These are phyloP conservation scores for Percina caprodes DNA, from an alignment of 2,113 vertebrate genomes.

Conservation along the genomic window DNA sequence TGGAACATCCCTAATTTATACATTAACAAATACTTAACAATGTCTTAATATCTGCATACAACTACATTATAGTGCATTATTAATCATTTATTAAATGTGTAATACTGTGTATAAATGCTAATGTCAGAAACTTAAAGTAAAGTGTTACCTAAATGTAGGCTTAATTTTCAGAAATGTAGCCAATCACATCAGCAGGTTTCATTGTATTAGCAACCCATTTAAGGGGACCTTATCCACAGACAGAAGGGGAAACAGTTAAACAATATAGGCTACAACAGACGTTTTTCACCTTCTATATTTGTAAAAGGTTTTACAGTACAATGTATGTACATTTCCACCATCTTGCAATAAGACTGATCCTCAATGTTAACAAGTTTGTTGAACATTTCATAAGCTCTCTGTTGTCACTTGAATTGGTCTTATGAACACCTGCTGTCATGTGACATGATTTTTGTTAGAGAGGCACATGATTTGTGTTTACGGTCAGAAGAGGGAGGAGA, in stretches of 20 bases:
- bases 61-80: not conserved
- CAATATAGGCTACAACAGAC: not conserved
- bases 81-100: not conserved
- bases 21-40: no score
- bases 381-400: not conserved
- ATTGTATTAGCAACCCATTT: not conserved
- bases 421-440: not conserved
- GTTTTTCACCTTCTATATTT: not conserved
- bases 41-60: not conserved
- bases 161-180: not conserved
- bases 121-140: not conserved
- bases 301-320: not conserved
- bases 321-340: not conserved
- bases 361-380: conserved; percentile 7
- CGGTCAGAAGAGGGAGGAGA: not conserved
- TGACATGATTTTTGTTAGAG: not conserved
- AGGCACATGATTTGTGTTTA: conserved; percentile 25
- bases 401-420: not conserved
- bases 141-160: not conserved
- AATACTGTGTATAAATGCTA: not conserved
- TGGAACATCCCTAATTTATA: no score
- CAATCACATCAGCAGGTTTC: not conserved
- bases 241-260: not conserved
- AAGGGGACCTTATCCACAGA: not conserved
- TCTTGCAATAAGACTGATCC: conserved; percentile 17